Evolutionary conservation across 2,797 vertebrate genomes (phyloP).

Genomic region (Gymnothorax javanicus): DNA sequence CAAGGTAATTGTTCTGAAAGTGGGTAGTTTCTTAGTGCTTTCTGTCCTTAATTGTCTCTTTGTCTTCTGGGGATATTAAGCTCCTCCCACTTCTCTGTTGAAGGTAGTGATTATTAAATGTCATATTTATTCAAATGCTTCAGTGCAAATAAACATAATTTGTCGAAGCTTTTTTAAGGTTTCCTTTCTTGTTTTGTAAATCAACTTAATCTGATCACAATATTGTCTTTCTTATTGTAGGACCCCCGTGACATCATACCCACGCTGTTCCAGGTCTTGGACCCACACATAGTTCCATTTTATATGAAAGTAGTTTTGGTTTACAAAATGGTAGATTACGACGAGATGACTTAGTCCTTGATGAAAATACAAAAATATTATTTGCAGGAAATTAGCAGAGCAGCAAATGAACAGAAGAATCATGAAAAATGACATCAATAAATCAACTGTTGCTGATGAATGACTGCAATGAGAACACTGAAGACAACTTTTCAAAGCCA

Average conservation of each 20-base stretch:
- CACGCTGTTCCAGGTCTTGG: conserved; percentile 29
- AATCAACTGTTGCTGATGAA: neutral
- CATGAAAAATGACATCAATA: neutral
- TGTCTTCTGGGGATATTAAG: conserved; percentile 55
- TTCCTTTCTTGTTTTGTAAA: conserved; percentile 49
- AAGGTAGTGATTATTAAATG: conserved; percentile 67
- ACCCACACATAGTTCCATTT: conserved; percentile 40
- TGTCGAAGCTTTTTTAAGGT: conserved; percentile 54
- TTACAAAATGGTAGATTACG: neutral
- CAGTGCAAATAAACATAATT: conserved; percentile 69
- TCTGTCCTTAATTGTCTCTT: conserved; percentile 65
- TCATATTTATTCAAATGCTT: conserved; percentile 75
- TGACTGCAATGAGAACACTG: no score
- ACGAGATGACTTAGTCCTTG: neutral
- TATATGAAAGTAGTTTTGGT: neutral
- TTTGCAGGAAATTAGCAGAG: neutral
- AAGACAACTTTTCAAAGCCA: conserved; percentile 15
- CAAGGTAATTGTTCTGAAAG: conserved; percentile 81
- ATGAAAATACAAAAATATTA: neutral
- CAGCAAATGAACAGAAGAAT: neutral
- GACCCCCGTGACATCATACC: conserved; percentile 30
- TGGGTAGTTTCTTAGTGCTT: conserved; percentile 80
- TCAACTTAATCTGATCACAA: neutral
- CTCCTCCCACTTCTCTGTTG: conserved; percentile 57
- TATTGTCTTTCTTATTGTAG: neutral